Percentiles rank a stretch among this genome's conserved stretches.
Evolutionary conservation across 92 coral and sea anemone species (phyloP).

Genomic region (Phymanthus crucifer): DNA sequence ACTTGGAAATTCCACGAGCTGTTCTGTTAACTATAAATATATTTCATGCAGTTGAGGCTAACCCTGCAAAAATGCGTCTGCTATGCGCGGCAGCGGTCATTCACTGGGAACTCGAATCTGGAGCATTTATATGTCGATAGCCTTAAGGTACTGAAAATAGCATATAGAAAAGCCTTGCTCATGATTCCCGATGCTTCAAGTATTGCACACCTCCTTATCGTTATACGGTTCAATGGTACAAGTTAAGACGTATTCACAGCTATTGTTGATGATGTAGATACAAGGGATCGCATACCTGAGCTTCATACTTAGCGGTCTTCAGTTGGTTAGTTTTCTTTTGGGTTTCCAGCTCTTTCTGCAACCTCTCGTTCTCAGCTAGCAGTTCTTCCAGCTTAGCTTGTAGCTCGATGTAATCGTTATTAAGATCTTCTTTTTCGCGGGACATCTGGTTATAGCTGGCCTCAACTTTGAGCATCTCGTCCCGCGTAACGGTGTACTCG

Average conservation of each 20-base stretch:
- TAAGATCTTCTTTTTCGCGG: constrained; percentile 36
- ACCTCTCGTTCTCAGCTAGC: constrained; percentile 47
- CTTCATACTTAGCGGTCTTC: constrained; percentile 58
- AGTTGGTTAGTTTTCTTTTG: constrained; percentile 58
- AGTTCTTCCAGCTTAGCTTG: constrained; percentile 45
- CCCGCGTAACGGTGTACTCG: constrained; percentile 60
- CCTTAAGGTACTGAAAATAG: no score
- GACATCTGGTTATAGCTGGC: constrained; percentile 55
- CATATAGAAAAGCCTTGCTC: neutral
- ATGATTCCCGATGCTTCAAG: neutral
- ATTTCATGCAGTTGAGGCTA: no score
- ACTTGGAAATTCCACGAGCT: no score
- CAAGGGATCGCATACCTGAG: constrained; percentile 45
- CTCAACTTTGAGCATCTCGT: constrained; percentile 63
- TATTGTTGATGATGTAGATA: no score
- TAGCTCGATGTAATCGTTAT: constrained; percentile 48
- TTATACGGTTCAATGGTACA: no score
- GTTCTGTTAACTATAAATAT: no score
- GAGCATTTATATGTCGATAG: no score
- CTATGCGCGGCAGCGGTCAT: no score
- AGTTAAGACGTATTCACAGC: no score
- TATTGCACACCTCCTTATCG: no score
- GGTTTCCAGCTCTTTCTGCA: constrained; percentile 59
- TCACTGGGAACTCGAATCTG: no score
- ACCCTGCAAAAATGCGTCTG: no score